A percentile compares a stretch with the other conserved stretches of the same genome.
These are phyloP conservation scores for Sitobion miscanthi DNA, from an alignment of 1,140 invertebrate species.

Conservation along the genomic window DNA sequence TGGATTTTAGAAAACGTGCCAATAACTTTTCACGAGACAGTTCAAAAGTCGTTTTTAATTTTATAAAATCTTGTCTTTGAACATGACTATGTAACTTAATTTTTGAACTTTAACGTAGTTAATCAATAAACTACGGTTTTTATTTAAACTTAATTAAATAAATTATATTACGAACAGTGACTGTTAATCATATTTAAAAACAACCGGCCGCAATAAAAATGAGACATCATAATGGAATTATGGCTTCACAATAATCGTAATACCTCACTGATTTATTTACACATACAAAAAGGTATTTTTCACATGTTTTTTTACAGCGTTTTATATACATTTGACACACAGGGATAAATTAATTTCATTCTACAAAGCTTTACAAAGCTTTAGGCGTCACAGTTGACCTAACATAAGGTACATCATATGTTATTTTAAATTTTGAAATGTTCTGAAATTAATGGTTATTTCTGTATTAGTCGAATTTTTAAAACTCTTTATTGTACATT, in stretches of 20 bases:
- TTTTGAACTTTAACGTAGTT: not conserved
- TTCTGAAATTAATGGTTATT: not conserved
- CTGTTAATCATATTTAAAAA: not conserved
- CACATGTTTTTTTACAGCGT: not conserved
- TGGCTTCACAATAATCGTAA: not conserved
- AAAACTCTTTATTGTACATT: not conserved
- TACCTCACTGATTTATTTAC: not conserved
- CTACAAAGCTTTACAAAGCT: not conserved
- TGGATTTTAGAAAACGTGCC: not conserved
- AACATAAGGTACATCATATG: not conserved
- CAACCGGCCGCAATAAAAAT: not conserved
- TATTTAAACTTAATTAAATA: constrained; percentile 9
- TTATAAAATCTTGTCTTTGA: not conserved
- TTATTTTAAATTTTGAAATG: not conserved
- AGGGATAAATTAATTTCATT: not conserved
- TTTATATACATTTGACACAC: not conserved
- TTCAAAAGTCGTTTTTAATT: not conserved
- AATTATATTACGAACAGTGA: not conserved
- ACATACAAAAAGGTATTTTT: constrained; percentile 14
- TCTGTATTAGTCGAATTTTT: not conserved
- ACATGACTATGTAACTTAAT: not conserved
- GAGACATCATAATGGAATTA: not conserved
- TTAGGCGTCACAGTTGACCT: not conserved
- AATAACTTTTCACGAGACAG: not conserved
- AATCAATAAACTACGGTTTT: not conserved